These are phyloP conservation scores for Rhimphoctona megacephalus DNA, from an alignment of 2,888 invertebrate species.

Conservation along the genomic window DNA sequence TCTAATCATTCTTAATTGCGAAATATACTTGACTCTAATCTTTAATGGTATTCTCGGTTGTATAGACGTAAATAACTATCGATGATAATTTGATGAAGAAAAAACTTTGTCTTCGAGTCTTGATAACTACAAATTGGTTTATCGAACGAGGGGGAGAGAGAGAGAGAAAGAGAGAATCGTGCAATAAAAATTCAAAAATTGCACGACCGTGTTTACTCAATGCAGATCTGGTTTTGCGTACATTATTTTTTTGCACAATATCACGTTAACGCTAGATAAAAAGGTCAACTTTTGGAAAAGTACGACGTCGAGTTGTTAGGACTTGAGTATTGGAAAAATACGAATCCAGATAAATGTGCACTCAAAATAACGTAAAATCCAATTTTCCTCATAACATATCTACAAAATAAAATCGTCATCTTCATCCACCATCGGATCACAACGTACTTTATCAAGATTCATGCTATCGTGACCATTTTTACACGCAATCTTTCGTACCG, in stretches of 20 bases:
- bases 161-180: background rate
- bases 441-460: background rate
- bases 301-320: background rate
- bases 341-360: background rate
- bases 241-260: background rate
- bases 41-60: constrained; percentile 32
- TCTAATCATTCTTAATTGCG: constrained; percentile 37
- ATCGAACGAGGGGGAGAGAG: background rate
- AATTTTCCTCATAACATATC: constrained; percentile 9
- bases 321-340: constrained; percentile 23
- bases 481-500: background rate
- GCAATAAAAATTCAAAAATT: constrained; percentile 7
- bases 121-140: constrained; percentile 20
- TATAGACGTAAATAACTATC: constrained; percentile 17
- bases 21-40: constrained; percentile 56
- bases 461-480: background rate
- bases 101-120: constrained; percentile 5
- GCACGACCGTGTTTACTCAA: background rate
- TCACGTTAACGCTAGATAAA: constrained; percentile 19
- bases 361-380: background rate
- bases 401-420: background rate
- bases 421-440: background rate
- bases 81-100: constrained; percentile 24
- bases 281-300: constrained; percentile 29
- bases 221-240: constrained; percentile 13